Evolutionary conservation across 2,113 vertebrate genomes (phyloP).

Genomic region (Ia io): DNA sequence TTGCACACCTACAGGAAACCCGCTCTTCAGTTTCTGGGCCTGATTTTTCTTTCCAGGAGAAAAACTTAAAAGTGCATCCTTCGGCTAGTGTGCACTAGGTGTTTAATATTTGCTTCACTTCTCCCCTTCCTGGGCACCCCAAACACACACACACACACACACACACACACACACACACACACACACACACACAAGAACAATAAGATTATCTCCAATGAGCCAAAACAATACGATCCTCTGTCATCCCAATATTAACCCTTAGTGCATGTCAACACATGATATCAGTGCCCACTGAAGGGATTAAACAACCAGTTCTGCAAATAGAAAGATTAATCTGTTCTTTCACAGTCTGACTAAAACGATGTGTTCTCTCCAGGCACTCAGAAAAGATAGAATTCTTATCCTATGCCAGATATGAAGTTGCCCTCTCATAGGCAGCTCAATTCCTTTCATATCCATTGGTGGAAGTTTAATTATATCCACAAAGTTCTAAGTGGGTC

Average conservation of each 20-base stretch:
- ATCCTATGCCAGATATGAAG: not conserved
- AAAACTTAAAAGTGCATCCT: not conserved
- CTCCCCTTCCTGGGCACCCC: not conserved
- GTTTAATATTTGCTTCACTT: not conserved
- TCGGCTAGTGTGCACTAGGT: not conserved
- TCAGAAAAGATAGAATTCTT: not conserved
- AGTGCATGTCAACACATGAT: not conserved
- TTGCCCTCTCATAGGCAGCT: not conserved
- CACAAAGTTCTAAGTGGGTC: not conserved
- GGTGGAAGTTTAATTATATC: constrained; percentile 1
- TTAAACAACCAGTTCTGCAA: not conserved
- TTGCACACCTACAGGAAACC: not conserved
- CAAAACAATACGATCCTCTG: not conserved
- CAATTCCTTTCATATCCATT: not conserved
- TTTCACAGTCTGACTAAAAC: not conserved
- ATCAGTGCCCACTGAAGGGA: not conserved
- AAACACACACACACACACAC: not conserved
- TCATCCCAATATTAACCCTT: not conserved
- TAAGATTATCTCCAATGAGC: not conserved
- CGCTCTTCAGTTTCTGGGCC: not conserved
- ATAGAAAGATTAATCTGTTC: not conserved
- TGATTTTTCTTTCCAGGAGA: not conserved
- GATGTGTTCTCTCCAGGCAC: not conserved
- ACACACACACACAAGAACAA: not conserved
- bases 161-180: not conserved